Conservation (phyloP, 2,888 invertebrate species). For the Horisme vitalbata region DNA sequence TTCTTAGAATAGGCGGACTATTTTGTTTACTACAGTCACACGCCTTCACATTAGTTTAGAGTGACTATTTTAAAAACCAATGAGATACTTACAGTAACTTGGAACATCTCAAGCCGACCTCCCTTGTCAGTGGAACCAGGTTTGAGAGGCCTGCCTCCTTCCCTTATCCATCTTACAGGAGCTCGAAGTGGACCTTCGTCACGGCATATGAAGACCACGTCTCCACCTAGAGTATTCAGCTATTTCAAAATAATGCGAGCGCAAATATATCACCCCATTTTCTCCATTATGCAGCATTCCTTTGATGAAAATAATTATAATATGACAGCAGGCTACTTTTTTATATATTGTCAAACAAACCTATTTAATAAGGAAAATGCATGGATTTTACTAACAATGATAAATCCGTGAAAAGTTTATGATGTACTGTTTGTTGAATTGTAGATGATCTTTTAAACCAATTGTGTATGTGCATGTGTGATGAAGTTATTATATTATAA, state of each 20-base stretch:
- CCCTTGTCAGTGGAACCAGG: constrained; percentile 87
- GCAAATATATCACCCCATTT: constrained; percentile 7
- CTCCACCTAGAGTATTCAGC: constrained; percentile 85
- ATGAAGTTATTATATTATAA: no score
- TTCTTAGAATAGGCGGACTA: no score
- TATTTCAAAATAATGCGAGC: constrained; percentile 9
- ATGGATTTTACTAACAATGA: no score
- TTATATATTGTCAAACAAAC: neutral
- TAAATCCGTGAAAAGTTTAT: no score
- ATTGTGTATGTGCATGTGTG: no score
- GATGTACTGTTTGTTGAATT: no score
- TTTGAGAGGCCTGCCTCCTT: constrained; percentile 88
- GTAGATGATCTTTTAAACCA: no score
- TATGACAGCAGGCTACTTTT: neutral
- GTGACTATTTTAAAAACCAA: no score
- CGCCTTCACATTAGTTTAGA: no score
- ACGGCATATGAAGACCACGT: constrained; percentile 96
- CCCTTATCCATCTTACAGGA: constrained; percentile 89
- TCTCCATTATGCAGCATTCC: constrained; percentile 25
- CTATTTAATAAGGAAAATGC: neutral
- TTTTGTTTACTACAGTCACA: no score
- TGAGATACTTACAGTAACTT: constrained; percentile 84
- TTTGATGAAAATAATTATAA: constrained; percentile 1
- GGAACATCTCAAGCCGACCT: constrained; percentile 93
- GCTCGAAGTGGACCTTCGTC: constrained; percentile 93